phyloP scores from a whole-genome alignment of 2,797 vertebrate genomes.

The Liparis tanakae region DNA sequence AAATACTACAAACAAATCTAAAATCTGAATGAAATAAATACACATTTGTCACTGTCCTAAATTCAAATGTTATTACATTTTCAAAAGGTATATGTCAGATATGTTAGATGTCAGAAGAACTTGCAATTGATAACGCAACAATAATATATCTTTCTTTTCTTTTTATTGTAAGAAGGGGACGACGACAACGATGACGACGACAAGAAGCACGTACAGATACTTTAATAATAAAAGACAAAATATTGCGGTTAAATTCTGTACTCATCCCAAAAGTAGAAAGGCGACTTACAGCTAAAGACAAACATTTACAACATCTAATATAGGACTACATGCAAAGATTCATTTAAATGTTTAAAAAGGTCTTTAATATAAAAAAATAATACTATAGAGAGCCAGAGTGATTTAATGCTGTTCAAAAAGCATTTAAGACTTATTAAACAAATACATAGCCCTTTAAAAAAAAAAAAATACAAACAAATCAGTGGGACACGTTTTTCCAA shows the following conservation, averaged over 20 bases:
- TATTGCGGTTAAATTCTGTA: slow-evolving; percentile 77
- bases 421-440: slow-evolving; percentile 76
- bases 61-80: neutral
- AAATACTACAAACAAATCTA: neutral
- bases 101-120: neutral
- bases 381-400: slow-evolving; percentile 77
- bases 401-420: slow-evolving; percentile 64
- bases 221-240: slow-evolving; percentile 75
- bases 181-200: no score
- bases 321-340: slow-evolving; percentile 85
- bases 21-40: neutral
- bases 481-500: slow-evolving; percentile 45
- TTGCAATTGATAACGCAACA: neutral
- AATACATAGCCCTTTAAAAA: slow-evolving; percentile 68
- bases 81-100: no score
- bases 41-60: no score
- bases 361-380: slow-evolving; percentile 81
- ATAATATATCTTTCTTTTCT: slow-evolving; percentile 40
- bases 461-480: slow-evolving; percentile 41
- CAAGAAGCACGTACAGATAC: slow-evolving; percentile 79
- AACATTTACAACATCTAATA: slow-evolving; percentile 75
- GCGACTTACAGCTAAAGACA: slow-evolving; percentile 74
- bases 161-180: slow-evolving; percentile 81
- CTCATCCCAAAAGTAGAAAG: slow-evolving; percentile 75
- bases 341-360: slow-evolving; percentile 77